Evolutionary conservation across 1,140 invertebrate species (phyloP).

Genomic region (Drosophila mayri): DNA sequence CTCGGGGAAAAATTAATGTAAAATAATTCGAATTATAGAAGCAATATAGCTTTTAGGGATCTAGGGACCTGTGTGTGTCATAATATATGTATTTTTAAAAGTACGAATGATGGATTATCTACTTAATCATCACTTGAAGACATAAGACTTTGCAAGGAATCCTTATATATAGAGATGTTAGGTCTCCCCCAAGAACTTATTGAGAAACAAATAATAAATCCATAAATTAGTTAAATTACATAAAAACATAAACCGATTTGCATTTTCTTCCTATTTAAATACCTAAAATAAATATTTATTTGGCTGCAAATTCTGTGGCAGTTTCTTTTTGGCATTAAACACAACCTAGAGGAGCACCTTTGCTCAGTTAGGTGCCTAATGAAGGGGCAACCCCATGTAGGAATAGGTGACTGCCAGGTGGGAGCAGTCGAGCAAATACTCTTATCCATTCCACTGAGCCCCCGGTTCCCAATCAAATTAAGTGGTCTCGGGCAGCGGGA

Average conservation of each 20-base stretch:
- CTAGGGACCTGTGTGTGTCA: background rate
- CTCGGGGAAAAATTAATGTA: background rate
- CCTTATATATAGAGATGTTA: background rate
- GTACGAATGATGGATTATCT: no score
- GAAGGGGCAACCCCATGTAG: constrained; percentile 28
- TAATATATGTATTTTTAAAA: background rate
- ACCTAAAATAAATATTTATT: background rate
- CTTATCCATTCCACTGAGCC: constrained; percentile 40
- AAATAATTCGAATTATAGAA: background rate
- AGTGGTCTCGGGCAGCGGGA: constrained; percentile 28
- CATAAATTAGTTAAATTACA: no score
- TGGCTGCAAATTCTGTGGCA: background rate
- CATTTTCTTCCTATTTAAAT: background rate
- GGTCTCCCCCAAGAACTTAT: background rate
- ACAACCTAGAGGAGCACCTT: constrained; percentile 28
- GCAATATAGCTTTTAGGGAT: background rate
- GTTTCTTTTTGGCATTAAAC: background rate
- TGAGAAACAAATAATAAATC: no score
- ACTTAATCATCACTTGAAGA: no score
- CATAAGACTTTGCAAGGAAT: no score
- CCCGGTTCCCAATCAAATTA: constrained; percentile 39
- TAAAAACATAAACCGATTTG: background rate
- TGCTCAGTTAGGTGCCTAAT: constrained; percentile 50
- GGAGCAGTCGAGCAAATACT: constrained; percentile 33
- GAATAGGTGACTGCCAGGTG: constrained; percentile 11